phyloP scores from a whole-genome alignment of 2,888 invertebrate species.

The Drosophila engyochracea region DNA sequence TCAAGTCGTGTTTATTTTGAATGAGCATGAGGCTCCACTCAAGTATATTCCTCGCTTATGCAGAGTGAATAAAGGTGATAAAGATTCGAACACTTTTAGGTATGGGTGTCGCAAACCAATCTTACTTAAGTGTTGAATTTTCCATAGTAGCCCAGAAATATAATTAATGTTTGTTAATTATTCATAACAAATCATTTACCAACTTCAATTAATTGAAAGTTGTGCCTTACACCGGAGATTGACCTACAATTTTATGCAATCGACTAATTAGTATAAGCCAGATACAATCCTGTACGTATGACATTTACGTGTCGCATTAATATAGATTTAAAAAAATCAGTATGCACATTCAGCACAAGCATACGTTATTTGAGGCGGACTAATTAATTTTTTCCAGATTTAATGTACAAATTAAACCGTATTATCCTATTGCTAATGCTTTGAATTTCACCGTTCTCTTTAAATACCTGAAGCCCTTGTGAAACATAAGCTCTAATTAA shows the following conservation, averaged over 20 bases:
- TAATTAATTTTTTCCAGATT: constrained; percentile 14
- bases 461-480: constrained; percentile 30
- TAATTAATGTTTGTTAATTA: not conserved
- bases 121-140: not conserved
- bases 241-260: not conserved
- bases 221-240: not conserved
- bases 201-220: not conserved
- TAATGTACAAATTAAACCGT: not conserved
- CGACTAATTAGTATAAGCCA: not conserved
- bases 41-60: constrained; percentile 5
- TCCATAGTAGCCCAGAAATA: not conserved
- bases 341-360: not conserved
- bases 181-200: not conserved
- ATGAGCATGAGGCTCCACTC: constrained; percentile 9
- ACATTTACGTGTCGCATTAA: not conserved
- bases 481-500: constrained; percentile 40
- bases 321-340: not conserved
- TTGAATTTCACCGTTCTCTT: constrained; percentile 11
- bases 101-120: not conserved
- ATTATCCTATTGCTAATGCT: constrained; percentile 1
- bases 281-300: not conserved
- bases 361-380: not conserved
- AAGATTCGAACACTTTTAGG: not conserved
- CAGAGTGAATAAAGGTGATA: not conserved
- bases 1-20: constrained; percentile 27